Evolutionary conservation across 2,888 invertebrate genomes (phyloP).

Genomic region (Sepioteuthis lessoniana): DNA sequence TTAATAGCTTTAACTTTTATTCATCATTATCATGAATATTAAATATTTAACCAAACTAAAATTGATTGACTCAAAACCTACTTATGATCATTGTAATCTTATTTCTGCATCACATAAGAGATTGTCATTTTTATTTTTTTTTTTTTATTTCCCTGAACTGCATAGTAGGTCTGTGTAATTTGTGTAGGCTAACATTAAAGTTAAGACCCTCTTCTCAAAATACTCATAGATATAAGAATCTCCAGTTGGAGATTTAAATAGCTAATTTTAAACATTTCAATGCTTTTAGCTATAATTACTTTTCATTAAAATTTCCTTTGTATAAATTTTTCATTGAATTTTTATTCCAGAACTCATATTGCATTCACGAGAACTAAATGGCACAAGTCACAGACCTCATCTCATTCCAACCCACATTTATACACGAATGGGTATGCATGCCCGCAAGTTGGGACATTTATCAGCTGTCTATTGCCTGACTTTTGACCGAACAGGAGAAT

Average conservation of each 20-base stretch:
- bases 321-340: constrained; percentile 34
- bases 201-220: background rate
- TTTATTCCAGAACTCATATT: constrained; percentile 74
- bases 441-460: constrained; percentile 90
- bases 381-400: constrained; percentile 79
- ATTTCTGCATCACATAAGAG: no score
- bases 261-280: no score
- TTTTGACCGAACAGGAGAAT: constrained; percentile 93
- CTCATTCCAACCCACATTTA: constrained; percentile 81
- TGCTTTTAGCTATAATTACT: no score
- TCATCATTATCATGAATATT: background rate
- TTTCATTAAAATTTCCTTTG: no score
- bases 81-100: no score
- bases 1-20: background rate
- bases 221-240: background rate
- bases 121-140: no score
- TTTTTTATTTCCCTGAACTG: no score
- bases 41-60: background rate
- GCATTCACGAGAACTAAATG: constrained; percentile 82
- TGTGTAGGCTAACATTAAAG: background rate
- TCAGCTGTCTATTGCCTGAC: constrained; percentile 97
- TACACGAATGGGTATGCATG: constrained; percentile 80
- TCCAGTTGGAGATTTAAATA: background rate
- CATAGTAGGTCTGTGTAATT: background rate
- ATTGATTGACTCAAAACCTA: no score